Percentiles rank a stretch among this genome's conserved stretches.
These are phyloP conservation scores for Augochlorella aurata DNA, from an alignment of 2,888 invertebrate genomes.

Conservation along the genomic window DNA sequence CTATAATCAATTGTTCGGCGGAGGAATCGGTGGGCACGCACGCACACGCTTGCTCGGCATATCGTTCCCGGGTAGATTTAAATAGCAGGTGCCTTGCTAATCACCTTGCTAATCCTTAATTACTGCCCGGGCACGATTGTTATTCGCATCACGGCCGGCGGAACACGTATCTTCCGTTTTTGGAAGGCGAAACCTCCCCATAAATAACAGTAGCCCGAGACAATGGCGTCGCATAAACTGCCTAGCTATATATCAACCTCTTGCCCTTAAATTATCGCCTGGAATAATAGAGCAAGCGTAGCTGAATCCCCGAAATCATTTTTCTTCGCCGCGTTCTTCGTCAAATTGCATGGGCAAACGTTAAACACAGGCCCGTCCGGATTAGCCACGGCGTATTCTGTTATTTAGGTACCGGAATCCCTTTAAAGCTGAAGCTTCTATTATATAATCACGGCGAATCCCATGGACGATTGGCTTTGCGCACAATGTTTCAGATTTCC, in stretches of 20 bases:
- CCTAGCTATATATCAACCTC: slow-evolving; percentile 56
- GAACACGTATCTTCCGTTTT: slow-evolving; percentile 66
- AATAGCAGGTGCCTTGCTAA: slow-evolving; percentile 66
- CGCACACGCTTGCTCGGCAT: slow-evolving; percentile 20
- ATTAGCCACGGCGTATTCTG: slow-evolving; percentile 31
- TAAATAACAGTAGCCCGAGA: slow-evolving; percentile 65
- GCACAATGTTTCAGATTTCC: slow-evolving; percentile 6
- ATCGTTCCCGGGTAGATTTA: slow-evolving; percentile 66
- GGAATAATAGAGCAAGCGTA: slow-evolving; percentile 56
- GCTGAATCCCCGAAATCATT: slow-evolving; percentile 52
- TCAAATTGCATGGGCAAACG: slow-evolving; percentile 43
- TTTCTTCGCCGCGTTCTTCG: slow-evolving; percentile 44
- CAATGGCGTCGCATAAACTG: slow-evolving; percentile 65
- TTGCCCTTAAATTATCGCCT: slow-evolving; percentile 65
- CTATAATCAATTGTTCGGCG: slow-evolving; percentile 35
- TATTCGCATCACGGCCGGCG: slow-evolving; percentile 55
- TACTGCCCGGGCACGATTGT: slow-evolving; percentile 64
- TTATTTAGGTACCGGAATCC: slow-evolving; percentile 16
- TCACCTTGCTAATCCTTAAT: slow-evolving; percentile 72
- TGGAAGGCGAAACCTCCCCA: slow-evolving; percentile 61
- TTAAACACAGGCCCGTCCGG: slow-evolving; percentile 34
- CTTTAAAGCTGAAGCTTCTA: background rate
- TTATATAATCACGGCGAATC: slow-evolving; percentile 26
- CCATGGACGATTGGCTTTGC: background rate
- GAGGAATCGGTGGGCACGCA: slow-evolving; percentile 9